A percentile compares a stretch with the other conserved stretches of the same genome.
Evolutionary conservation across 2,113 vertebrate genomes (phyloP).

Genomic region (Microtus pennsylvanicus): DNA sequence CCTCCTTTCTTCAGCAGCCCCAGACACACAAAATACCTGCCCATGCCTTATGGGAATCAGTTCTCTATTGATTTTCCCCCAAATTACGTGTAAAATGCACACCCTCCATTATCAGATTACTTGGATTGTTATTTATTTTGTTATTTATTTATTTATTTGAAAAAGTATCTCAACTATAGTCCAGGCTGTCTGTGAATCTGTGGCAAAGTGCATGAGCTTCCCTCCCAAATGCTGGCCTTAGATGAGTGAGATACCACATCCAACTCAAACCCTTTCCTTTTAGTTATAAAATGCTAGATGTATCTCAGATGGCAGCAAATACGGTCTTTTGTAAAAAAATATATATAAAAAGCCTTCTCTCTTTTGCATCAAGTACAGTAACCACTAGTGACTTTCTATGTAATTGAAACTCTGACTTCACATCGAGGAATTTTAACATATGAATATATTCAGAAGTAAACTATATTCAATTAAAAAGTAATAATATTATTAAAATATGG

Average conservation of each 20-base stretch:
- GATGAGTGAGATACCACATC: not conserved
- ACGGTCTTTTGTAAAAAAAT: not conserved
- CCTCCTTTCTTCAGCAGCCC: not conserved
- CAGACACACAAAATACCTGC: not conserved
- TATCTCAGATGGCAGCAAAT: not conserved
- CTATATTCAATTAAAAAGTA: conserved; percentile 40
- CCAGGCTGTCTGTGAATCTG: not conserved
- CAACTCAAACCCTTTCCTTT: not conserved
- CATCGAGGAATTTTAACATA: conserved; percentile 55
- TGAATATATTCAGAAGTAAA: conserved; percentile 40
- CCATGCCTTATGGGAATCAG: not conserved
- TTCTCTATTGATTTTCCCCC: not conserved
- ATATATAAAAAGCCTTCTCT: not conserved
- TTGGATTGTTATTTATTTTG: not conserved
- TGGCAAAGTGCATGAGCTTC: no score
- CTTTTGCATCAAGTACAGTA: conserved; percentile 39
- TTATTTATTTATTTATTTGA: not conserved
- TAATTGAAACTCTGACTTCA: conserved; percentile 56
- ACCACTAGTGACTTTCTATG: conserved; percentile 21
- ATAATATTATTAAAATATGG: conserved; percentile 64
- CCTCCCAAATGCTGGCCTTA: not conserved
- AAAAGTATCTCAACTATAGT: not conserved
- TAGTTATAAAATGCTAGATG: not conserved
- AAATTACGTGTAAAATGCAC: not conserved
- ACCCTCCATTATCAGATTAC: not conserved